Percentiles rank a stretch among this genome's conserved stretches.
These are phyloP conservation scores for Phainopepla nitens DNA, from an alignment of 2,113 vertebrate genomes.

Conservation along the genomic window DNA sequence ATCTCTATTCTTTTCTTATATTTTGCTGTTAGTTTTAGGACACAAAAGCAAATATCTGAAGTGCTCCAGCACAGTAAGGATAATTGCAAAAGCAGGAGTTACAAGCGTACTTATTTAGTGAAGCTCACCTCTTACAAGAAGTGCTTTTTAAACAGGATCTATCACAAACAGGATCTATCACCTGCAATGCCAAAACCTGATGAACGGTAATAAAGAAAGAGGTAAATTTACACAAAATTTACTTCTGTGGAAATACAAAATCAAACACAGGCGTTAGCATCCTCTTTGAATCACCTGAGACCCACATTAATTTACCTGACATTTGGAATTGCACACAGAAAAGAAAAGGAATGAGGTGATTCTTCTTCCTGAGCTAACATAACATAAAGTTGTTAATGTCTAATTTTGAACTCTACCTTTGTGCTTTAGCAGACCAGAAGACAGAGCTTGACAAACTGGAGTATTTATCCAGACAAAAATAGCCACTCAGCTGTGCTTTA, in stretches of 20 bases:
- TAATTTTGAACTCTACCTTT: conserved; percentile 22
- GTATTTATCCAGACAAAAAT: conserved; percentile 79
- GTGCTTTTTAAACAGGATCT: neutral
- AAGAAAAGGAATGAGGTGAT: neutral
- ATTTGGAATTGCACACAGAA: neutral
- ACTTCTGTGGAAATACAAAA: neutral
- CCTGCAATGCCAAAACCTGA: neutral
- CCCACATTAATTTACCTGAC: neutral
- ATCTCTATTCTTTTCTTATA: neutral
- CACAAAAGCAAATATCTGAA: neutral
- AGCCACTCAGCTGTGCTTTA: conserved; percentile 83
- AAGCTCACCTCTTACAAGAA: neutral
- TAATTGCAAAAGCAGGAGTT: neutral
- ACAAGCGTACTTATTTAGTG: neutral
- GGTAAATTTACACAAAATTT: neutral
- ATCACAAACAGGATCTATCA: neutral
- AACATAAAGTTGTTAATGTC: neutral
- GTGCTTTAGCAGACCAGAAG: conserved; percentile 38
- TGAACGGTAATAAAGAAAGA: neutral
- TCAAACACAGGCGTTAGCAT: neutral
- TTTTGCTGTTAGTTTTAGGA: neutral
- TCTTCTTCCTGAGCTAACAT: neutral
- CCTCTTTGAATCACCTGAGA: neutral
- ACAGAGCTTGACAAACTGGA: conserved; percentile 70
- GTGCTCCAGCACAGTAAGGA: neutral